Conservation (phyloP, 23 tunicate species). For the Styela clava region DNA sequence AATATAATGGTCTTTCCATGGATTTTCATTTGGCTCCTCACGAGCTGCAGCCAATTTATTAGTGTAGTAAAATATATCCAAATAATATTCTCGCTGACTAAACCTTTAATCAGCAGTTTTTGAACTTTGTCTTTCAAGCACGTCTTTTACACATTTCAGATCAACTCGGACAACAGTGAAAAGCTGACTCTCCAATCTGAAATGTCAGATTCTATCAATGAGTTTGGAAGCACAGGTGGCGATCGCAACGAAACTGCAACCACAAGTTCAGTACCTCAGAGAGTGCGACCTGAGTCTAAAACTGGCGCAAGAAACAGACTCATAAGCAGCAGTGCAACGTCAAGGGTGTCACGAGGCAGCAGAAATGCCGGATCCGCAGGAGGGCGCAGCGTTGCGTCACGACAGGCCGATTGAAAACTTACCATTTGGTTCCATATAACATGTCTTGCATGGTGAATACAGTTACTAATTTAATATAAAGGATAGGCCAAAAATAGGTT, state of each 20-base stretch:
- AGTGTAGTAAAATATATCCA: too few species aligned
- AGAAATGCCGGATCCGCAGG: slow-evolving; percentile 33
- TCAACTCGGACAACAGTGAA: slow-evolving; percentile 31
- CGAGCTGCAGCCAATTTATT: too few species aligned
- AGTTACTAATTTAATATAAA: too few species aligned
- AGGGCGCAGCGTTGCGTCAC: slow-evolving; percentile 23
- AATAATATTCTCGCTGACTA: too few species aligned
- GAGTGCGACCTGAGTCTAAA: slow-evolving; percentile 27
- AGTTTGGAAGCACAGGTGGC: slow-evolving; percentile 71
- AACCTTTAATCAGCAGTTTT: too few species aligned
- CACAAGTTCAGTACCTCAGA: slow-evolving; percentile 4
- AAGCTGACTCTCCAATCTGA: slow-evolving; percentile 64
- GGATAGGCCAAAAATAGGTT: too few species aligned
- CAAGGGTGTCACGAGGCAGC: slow-evolving; percentile 51
- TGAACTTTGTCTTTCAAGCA: too few species aligned
- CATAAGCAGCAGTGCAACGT: slow-evolving; percentile 45
- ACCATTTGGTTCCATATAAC: background rate
- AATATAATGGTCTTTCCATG: too few species aligned
- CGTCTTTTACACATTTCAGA: too few species aligned
- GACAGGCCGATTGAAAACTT: slow-evolving; percentile 20
- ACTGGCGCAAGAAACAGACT: slow-evolving; percentile 34
- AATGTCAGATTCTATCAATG: slow-evolving; percentile 50
- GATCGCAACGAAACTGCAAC: slow-evolving; percentile 38
- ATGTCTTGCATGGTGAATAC: background rate
- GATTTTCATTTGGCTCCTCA: too few species aligned